Evolutionary conservation across 1,140 invertebrate genomes (phyloP).

Genomic region (Drosophila setifemur): DNA sequence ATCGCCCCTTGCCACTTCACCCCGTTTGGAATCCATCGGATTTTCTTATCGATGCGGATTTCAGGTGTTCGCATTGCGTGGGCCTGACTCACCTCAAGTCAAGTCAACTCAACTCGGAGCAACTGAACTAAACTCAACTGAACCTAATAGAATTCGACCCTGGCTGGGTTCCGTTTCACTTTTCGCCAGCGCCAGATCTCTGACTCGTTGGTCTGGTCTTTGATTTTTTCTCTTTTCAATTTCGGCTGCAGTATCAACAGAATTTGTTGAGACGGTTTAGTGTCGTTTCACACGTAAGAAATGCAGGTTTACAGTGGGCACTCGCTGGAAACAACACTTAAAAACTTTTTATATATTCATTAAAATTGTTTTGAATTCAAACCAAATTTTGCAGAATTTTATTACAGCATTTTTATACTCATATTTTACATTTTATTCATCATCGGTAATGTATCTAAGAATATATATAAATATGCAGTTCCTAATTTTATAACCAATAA

Average conservation of each 20-base stretch:
- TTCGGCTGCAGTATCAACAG: conserved; percentile 39
- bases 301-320: conserved; percentile 30
- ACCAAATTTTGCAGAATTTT: too few relatives aligned
- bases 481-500: too few relatives aligned
- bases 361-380: too few relatives aligned
- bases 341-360: too few relatives aligned
- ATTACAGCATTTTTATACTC: too few relatives aligned
- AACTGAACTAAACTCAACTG: conserved; percentile 43
- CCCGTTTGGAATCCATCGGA: conserved; percentile 1
- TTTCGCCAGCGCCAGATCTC: conserved; percentile 50
- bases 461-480: too few relatives aligned
- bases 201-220: conserved; percentile 13
- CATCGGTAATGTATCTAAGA: too few relatives aligned
- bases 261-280: conserved; percentile 58
- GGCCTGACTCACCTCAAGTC: conserved; percentile 61
- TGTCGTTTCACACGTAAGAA: conserved; percentile 71
- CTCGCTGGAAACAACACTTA: not conserved
- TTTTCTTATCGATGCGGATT: conserved; percentile 62
- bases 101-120: conserved; percentile 4
- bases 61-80: conserved; percentile 72
- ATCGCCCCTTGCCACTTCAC: not conserved
- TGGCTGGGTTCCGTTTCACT: conserved; percentile 74
- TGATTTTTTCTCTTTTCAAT: conserved; percentile 21
- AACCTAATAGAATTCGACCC: conserved; percentile 50
- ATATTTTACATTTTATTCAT: too few relatives aligned